Evolutionary conservation across 2,113 vertebrate species (phyloP), one percentile per base, ranked within the genome.

Genomic region (Circaetus cinerascens): DNA sequence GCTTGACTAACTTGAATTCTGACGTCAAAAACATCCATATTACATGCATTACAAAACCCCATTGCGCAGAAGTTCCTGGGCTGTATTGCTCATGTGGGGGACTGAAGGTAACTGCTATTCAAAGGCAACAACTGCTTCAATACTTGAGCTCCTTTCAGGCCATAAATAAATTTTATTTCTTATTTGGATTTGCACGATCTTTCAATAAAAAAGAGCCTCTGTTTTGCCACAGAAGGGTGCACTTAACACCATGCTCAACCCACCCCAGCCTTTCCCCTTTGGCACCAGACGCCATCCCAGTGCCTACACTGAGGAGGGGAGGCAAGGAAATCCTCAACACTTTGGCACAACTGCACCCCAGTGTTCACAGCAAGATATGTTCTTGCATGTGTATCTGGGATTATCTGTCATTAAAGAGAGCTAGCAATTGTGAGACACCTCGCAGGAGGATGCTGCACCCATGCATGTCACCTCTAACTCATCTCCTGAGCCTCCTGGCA

Each of bases 341-440:
- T 41, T 67, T 0, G 3, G 62, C 46, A 64, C 0, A 2, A 23
- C n/a, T 19, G 26, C 38, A 55, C 4, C 5, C 0, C 1, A n/a
- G 17, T 7, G 32, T 20, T 13, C 53, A 46, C 14, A 13, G 3
- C 53, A 53, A 53, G 40, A 48, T n/a, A 36, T 12, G 18, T 22
- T 55, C 22, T 55, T 18, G 11, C 15, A 23, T 4, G 15, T 12
- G 21, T 21, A 32, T 10, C 30, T 36, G 32, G 46, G 32, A 75
- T 45, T 38, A 63, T 27, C 6, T 32, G 30, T 26, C 34, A 16
- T 32, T 22, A 5, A 41, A 46, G 26, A 75, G 21, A 36, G 26
- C 10, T 7, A 25, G 32, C 15, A 14, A 48, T 10, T 1, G 0
- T 10, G 26, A 75, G 30, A 32, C 12, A 29, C 15, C 55, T 43